Evolutionary conservation across 2,888 invertebrate genomes (phyloP), one percentile per base, ranked within the genome.

Genomic region (Drosophila neotestacea): DNA sequence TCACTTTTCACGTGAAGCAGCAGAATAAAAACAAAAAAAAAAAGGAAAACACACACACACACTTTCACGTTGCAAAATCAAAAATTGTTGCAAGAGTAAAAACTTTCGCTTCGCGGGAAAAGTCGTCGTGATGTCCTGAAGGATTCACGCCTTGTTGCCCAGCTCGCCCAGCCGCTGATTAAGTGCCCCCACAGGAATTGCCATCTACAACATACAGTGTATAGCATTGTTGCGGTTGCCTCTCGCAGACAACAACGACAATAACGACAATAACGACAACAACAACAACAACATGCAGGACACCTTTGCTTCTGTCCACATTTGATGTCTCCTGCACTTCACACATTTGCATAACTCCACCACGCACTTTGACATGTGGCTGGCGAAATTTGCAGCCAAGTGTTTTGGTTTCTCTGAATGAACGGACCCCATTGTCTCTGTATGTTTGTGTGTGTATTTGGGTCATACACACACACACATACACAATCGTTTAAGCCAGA

Each of bases 301-400:
- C 79, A 75, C 79, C 71, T 65, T 39, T 76, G 42, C 34, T 22
- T 50, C 61, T 47, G 44, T 48, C 46, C 58, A 52, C 64, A 52
- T 47, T 41, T 51, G 50, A 55, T 48, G 51, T 41, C 70, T 44
- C 38, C 61, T 70, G 70, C 83, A 77, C 67, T 73, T 77, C 71
- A 54, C 70, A 70, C 73, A 84, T 84, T 84, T 84, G 87, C 84
- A 84, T 88, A 84, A 88, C 84, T 88, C 73, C 79, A 67, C 63
- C 81, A 84, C 89, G 89, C 89, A 84, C 87, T 84, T 88, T 84
- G 84, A 84, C 79, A 87, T 81, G 85, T 67, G 70, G 70, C 73
- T 65, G 83, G 67, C 72, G 67, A 75, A 75, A 76, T 75, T 82
- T 62, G 82, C 75, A 81, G 71, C 64, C 81, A 71, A 77, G 77